Evolutionary conservation across 1,140 invertebrate genomes (phyloP).

Genomic region (Drosophila guanche): DNA sequence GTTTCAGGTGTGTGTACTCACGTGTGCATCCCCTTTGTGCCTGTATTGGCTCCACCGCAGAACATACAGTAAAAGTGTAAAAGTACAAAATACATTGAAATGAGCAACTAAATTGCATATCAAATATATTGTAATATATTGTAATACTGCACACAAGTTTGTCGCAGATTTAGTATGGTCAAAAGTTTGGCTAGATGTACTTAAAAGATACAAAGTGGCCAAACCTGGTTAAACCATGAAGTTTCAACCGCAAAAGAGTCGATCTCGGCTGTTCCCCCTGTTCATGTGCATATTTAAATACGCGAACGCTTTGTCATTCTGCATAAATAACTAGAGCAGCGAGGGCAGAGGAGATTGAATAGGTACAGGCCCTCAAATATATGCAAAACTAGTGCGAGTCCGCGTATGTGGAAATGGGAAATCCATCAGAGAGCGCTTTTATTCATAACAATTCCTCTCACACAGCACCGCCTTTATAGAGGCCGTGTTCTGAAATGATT

Average conservation of each 20-base stretch:
- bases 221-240: neutral
- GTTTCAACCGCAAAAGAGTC: neutral
- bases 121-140: too few relatives aligned
- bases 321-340: conserved; percentile 58
- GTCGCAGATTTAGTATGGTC: too few relatives aligned
- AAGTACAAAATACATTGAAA: too few relatives aligned
- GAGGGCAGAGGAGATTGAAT: neutral
- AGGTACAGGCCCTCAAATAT: conserved; percentile 52
- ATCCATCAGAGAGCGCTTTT: conserved; percentile 17
- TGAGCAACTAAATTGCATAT: too few relatives aligned
- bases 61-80: conserved; percentile 44
- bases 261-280: neutral
- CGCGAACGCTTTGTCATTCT: conserved; percentile 54
- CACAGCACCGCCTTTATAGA: conserved; percentile 45
- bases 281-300: conserved; percentile 62
- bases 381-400: conserved; percentile 67
- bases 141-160: too few relatives aligned
- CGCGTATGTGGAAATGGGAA: conserved; percentile 36
- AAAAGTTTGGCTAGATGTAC: too few relatives aligned
- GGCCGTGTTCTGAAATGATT: conserved; percentile 68
- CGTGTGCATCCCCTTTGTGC: conserved; percentile 58
- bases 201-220: too few relatives aligned
- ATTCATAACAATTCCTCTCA: conserved; percentile 1
- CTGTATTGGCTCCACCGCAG: conserved; percentile 33
- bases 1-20: conserved; percentile 37